Conservation (phyloP, 2,797 vertebrate species). For the Buphagus erythrorhynchus region DNA sequence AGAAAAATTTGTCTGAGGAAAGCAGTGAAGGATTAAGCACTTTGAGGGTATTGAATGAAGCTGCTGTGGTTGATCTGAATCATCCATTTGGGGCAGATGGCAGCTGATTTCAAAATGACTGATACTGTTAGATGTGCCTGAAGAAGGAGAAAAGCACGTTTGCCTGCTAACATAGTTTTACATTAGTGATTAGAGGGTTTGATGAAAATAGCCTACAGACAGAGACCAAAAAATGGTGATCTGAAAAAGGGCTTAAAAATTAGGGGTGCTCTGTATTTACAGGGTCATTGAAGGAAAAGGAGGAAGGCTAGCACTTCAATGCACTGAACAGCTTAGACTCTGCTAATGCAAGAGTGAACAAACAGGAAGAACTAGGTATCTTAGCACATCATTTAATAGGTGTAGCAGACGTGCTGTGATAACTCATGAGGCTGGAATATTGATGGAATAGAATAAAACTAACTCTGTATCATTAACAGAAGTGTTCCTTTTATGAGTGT, state of each 20-base stretch:
- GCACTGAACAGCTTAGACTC: not conserved
- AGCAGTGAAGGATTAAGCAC: not conserved
- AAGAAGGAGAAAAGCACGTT: not conserved
- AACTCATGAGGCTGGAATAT: constrained; percentile 15
- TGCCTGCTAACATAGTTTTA: not conserved
- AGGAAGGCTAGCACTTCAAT: not conserved
- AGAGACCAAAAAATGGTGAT: not conserved
- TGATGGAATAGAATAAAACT: constrained; percentile 1
- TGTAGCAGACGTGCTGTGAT: not conserved
- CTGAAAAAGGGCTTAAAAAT: not conserved
- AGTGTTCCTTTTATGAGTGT: not conserved
- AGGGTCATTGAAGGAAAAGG: not conserved
- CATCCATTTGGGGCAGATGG: not conserved
- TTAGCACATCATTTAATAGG: constrained; percentile 2
- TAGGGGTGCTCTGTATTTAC: not conserved
- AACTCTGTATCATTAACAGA: not conserved
- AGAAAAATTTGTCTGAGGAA: not conserved
- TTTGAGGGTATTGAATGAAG: not conserved
- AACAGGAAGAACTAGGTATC: constrained; percentile 10
- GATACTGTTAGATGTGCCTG: not conserved
- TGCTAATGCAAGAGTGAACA: constrained; percentile 1
- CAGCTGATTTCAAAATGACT: not conserved
- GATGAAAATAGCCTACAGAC: not conserved
- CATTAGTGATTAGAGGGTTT: not conserved
- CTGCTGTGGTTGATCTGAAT: not conserved